Base-by-base conservation (phyloP, 1,140 invertebrate species). In the Procambarus clarkii region DNA sequence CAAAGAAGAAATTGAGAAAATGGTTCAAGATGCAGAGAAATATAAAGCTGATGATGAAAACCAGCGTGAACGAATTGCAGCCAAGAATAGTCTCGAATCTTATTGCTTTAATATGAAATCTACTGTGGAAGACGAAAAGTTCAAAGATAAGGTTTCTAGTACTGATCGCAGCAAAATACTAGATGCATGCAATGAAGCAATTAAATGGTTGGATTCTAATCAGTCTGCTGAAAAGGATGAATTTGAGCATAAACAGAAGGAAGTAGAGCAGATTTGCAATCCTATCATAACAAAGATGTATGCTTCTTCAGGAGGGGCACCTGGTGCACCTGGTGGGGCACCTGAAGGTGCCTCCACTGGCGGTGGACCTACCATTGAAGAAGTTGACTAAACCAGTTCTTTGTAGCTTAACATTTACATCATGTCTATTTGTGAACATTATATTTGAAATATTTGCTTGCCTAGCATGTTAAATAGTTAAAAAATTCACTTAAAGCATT, bases 41-140 rank as follows among this genome's bases (percentile, higher is more conserved):
- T 80, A 80, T 24, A 88, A 87, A 45, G 45, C 45, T 3, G 92
- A 93, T 48, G 92, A 92, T 91, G 94, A 96, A 48, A 93, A 93
- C 48, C 95, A 96, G 93, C 94, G 94, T 88, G 94, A 95, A 11
- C 93, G 95, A 69, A 95, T 98, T 21, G 94, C 95, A 83, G 95
- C 96, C 2, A 97, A 97, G 92, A 98, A 98, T 94, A 95, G 96
- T 88, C 95, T 98, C n/a, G 98, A 98, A 94, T 95, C 96, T 46
- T 98, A 98, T 94, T 95, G 97, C 45, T 97, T 98, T 96, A 95
- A 97, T 64, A 97, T 97, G 93, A 98, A 98, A 94, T 94, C 96
- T 94, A 95, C 95, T 48, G 95, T 96, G 13, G 93, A 96, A 93
- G 98, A 96, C 95, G 97, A 97, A 93, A 94, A 95, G 93, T 76